These are phyloP conservation scores for Leucoptera coffeella DNA, from an alignment of 2,888 invertebrate species.

Conservation along the genomic window DNA sequence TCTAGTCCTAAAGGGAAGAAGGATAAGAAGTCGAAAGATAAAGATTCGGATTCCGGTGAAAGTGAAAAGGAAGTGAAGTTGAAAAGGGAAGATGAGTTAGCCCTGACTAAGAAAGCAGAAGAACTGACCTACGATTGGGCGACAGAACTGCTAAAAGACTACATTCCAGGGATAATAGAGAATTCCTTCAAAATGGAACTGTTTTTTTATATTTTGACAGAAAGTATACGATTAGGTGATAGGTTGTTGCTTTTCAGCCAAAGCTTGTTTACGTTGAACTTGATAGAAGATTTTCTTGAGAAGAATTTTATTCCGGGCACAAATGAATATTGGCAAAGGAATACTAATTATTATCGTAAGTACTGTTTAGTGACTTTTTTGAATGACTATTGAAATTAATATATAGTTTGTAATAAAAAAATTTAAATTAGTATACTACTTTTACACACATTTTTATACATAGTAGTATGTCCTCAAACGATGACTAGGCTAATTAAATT, in stretches of 20 bases:
- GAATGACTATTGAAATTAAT: too few relatives aligned
- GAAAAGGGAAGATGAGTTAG: conserved; percentile 50
- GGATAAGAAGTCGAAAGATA: conserved; percentile 45
- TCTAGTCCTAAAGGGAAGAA: conserved; percentile 43
- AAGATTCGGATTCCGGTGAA: conserved; percentile 48
- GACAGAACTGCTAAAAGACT: conserved; percentile 73
- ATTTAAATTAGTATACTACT: too few relatives aligned
- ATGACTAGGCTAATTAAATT: too few relatives aligned
- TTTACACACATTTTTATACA: too few relatives aligned
- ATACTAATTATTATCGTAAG: conserved; percentile 86
- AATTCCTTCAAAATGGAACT: conserved; percentile 94
- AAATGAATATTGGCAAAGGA: conserved; percentile 75
- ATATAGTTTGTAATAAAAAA: too few relatives aligned
- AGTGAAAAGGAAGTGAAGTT: conserved; percentile 55
- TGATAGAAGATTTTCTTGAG: conserved; percentile 90
- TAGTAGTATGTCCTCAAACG: too few relatives aligned
- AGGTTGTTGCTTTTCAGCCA: conserved; percentile 93
- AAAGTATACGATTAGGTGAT: conserved; percentile 82
- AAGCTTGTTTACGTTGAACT: conserved; percentile 88
- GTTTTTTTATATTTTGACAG: conserved; percentile 85
- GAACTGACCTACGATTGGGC: conserved; percentile 90
- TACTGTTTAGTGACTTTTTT: conserved; percentile 12
- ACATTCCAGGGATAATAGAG: conserved; percentile 81
- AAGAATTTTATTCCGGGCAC: conserved; percentile 63
- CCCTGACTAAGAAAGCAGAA: conserved; percentile 62